These are phyloP conservation scores for Stegostoma tigrinum DNA, from an alignment of 2,113 vertebrate species.

Conservation along the genomic window DNA sequence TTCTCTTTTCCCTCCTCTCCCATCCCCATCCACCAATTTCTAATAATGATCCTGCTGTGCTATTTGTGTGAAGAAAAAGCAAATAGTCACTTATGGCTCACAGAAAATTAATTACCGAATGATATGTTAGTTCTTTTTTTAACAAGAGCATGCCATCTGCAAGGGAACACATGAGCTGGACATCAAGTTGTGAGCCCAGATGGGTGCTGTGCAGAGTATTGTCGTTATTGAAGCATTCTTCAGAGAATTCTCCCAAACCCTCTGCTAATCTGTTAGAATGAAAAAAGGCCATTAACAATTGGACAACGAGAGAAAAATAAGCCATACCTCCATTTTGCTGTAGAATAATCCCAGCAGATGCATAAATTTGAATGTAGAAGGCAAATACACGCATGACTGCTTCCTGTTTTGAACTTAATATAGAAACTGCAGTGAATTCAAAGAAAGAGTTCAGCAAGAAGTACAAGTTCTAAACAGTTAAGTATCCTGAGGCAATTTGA, in stretches of 20 bases:
- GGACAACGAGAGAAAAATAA: not conserved
- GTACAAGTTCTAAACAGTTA: not conserved
- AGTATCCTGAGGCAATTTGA: not conserved
- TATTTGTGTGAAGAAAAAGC: not conserved
- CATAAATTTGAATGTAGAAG: not conserved
- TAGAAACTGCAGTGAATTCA: not conserved
- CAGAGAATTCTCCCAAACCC: not conserved
- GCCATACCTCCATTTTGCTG: not conserved
- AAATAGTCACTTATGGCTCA: not conserved
- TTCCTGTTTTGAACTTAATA: not conserved
- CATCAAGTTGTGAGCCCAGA: not conserved
- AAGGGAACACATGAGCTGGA: not conserved
- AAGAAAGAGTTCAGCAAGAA: not conserved
- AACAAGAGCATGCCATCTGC: not conserved
- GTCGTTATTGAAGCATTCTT: not conserved
- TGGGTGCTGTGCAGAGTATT: not conserved
- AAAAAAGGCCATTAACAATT: not conserved
- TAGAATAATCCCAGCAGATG: not conserved
- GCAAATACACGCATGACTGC: not conserved
- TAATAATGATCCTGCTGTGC: not conserved
- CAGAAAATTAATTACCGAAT: not conserved
- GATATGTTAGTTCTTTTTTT: not conserved
- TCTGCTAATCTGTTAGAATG: not conserved
- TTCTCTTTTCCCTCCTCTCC: too few relatives aligned
- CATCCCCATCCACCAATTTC: not conserved